Conservation (phyloP, 2,888 invertebrate species). For the Chouioia cunea region DNA sequence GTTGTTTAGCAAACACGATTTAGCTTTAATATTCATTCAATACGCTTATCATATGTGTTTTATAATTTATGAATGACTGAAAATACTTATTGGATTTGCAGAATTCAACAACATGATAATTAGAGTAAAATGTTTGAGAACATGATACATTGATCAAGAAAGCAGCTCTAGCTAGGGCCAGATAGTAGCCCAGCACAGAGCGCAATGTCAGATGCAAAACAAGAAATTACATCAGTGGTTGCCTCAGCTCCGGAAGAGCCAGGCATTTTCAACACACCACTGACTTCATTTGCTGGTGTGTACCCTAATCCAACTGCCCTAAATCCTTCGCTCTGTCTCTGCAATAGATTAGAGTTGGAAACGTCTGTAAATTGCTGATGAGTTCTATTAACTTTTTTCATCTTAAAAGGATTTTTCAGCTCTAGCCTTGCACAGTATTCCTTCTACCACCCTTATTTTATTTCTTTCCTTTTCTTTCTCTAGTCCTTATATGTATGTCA, state of each 20-base stretch:
- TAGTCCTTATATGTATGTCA: conserved; percentile 26
- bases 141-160: conserved; percentile 11
- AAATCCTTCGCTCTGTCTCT: not conserved
- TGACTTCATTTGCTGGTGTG: conserved; percentile 60
- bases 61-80: too few relatives aligned
- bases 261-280: conserved; percentile 57
- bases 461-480: conserved; percentile 20
- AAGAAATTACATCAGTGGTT: conserved; percentile 27
- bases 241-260: conserved; percentile 30
- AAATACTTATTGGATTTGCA: too few relatives aligned
- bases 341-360: conserved; percentile 25
- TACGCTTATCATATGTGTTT: too few relatives aligned
- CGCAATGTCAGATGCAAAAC: conserved; percentile 38
- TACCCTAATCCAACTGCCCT: conserved; percentile 27
- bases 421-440: conserved; percentile 13
- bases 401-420: conserved; percentile 7
- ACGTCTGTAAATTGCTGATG: not conserved
- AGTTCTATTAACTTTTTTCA: not conserved
- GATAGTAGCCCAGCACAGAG: conserved; percentile 16
- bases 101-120: too few relatives aligned
- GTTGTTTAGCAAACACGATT: too few relatives aligned
- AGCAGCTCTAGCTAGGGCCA: conserved; percentile 34
- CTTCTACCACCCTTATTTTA: conserved; percentile 1
- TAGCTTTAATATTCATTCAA: too few relatives aligned
- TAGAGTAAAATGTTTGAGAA: too few relatives aligned